These are phyloP conservation scores for Drosophila nigromelanica DNA, from an alignment of 1,140 invertebrate genomes.

Conservation along the genomic window DNA sequence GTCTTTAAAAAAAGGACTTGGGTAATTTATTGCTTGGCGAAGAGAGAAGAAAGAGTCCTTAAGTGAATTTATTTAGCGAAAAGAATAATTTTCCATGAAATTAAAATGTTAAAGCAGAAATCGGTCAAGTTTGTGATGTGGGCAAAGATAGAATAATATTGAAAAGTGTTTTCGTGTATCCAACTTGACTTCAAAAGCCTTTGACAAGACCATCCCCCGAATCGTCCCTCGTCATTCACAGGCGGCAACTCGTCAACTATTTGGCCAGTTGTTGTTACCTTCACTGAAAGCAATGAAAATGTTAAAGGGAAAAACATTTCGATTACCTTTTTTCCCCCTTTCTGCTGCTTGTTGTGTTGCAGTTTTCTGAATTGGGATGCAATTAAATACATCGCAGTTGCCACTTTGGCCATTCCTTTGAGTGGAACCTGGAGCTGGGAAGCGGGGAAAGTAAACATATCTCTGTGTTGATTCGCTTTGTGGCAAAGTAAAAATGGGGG, in stretches of 20 bases:
- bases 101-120: not conserved
- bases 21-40: no score
- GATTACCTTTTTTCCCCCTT: constrained; percentile 46
- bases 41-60: no score
- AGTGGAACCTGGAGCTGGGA: not conserved
- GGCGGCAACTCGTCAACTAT: constrained; percentile 44
- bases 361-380: constrained; percentile 65
- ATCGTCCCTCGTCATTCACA: not conserved
- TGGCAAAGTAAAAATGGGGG: constrained; percentile 43
- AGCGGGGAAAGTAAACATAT: constrained; percentile 14
- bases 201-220: not conserved
- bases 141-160: not conserved
- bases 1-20: no score
- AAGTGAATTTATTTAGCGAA: no score
- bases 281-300: constrained; percentile 10
- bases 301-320: constrained; percentile 33
- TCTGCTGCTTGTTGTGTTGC: constrained; percentile 26
- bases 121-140: not conserved
- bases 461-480: constrained; percentile 58
- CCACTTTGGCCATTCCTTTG: constrained; percentile 32
- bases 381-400: constrained; percentile 70
- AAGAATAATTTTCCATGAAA: not conserved
- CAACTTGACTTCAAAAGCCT: constrained; percentile 4
- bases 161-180: constrained; percentile 2
- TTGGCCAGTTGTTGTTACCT: constrained; percentile 25